Evolutionary conservation across 1,140 invertebrate species (phyloP), one percentile per base, ranked within the genome.

Genomic region (Vollenhovia emeryi): DNA sequence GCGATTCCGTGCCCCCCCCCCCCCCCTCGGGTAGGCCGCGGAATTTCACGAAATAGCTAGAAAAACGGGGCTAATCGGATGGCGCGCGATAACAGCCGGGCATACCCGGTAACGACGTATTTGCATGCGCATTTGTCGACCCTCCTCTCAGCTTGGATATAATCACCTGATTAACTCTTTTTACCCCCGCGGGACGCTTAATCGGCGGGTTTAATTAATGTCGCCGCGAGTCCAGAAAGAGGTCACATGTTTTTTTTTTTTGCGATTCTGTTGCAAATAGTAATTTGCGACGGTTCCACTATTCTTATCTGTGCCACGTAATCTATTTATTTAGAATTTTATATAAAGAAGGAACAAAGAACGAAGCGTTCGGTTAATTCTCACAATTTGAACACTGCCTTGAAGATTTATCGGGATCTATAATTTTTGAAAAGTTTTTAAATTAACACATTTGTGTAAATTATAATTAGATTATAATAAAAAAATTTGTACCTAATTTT

Each of bases 11-110:
- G 76, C 36, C 48, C 33, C 21, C 6, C 45, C 86, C 52, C 75
- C 69, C 36, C 48, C 33, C 21, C 6, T 50, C 33, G 55, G 66
- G 62, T 48, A 55, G n/a, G 50, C 48, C 52, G 80, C 15, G 84
- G 71, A 86, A 89, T 89, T 89, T 89, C 80, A 43, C 66, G 84
- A 88, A 87, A 89, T 57, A 52, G 71, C 48, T 86, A 78, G 88
- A 89, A 86, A 88, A 89, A 89, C 79, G 74, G 86, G 87, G 88
- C 87, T 90, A 90, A 90, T 86, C 88, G 74, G 52, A n/a, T 21
- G 55, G 6, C 43, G 59, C 21, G 21, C 86, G 88, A 88, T 88
- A 88, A 88, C 59, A 45, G 27, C 18, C 21, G 55, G 73, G 48
- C 64, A 45, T 75, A 74, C 8, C 11, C 40, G 43, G 66, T 88